Percentiles rank a stretch among this genome's conserved stretches.
phyloP scores from a whole-genome alignment of 2,888 invertebrate genomes.

The Cylloceria caligata region DNA sequence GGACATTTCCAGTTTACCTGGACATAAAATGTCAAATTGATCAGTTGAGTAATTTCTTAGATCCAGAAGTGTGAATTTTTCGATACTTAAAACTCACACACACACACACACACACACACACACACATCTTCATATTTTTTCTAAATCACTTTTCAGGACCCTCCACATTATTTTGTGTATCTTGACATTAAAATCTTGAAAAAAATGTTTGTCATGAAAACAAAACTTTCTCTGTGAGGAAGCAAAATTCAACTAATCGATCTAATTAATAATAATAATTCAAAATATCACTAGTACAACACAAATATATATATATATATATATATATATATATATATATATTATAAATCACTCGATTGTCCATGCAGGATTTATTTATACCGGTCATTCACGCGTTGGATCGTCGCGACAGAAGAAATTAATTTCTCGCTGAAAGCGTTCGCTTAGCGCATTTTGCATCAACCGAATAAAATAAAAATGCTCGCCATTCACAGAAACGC shows the following conservation, averaged over 20 bases:
- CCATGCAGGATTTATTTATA: background rate
- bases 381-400: background rate
- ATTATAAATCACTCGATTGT: background rate
- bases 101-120: too few species aligned
- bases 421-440: background rate
- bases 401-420: conserved; percentile 2
- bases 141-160: too few species aligned
- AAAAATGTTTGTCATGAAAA: too few species aligned
- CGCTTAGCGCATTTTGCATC: background rate
- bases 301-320: background rate
- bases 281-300: background rate
- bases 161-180: too few species aligned
- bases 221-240: too few species aligned
- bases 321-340: too few species aligned
- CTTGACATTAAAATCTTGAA: too few species aligned
- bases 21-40: too few species aligned
- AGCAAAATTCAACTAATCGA: background rate
- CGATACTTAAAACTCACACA: too few species aligned
- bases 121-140: background rate
- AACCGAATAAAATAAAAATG: background rate
- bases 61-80: too few species aligned
- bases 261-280: background rate
- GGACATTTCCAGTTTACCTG: too few species aligned
- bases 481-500: conserved; percentile 3
- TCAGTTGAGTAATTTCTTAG: too few species aligned